Evolutionary conservation across 35 echinoderm and acorn worm species (phyloP).

Genomic region (Ophioderma brevispina): DNA sequence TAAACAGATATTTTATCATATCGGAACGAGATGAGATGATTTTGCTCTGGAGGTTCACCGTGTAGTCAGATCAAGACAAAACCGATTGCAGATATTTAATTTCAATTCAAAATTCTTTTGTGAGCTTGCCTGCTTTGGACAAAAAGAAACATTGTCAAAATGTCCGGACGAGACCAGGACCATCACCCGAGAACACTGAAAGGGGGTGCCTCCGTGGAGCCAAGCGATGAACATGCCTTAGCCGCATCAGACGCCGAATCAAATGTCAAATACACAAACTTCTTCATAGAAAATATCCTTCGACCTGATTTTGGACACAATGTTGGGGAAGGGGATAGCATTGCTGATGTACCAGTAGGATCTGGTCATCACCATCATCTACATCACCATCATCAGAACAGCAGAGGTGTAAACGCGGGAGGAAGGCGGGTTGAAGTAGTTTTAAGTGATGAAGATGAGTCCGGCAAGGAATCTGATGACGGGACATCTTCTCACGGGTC

Average conservation of each 20-base stretch:
- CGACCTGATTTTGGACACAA: conserved; percentile 84
- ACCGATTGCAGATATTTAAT: no score
- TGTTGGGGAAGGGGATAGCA: conserved; percentile 14
- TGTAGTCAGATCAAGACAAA: no score
- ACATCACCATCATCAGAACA: conserved; percentile 25
- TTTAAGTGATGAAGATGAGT: conserved; percentile 26
- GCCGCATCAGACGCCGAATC: not conserved
- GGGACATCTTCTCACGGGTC: not conserved
- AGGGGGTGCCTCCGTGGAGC: not conserved
- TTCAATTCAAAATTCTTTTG: no score
- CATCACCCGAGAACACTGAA: not conserved
- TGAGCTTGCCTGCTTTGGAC: no score
- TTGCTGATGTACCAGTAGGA: not conserved
- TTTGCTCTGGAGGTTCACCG: no score
- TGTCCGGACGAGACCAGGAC: not conserved
- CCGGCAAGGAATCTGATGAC: not conserved
- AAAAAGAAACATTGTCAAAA: not conserved
- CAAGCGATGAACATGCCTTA: not conserved
- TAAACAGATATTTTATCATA: no score
- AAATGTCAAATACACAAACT: conserved; percentile 74
- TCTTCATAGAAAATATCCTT: conserved; percentile 96
- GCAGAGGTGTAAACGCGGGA: conserved; percentile 30
- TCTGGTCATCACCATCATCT: not conserved
- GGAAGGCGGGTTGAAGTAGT: conserved; percentile 13
- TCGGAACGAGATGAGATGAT: no score